Conservation (phyloP, 2,888 invertebrate genomes). For the Drosophila eohydei region DNA sequence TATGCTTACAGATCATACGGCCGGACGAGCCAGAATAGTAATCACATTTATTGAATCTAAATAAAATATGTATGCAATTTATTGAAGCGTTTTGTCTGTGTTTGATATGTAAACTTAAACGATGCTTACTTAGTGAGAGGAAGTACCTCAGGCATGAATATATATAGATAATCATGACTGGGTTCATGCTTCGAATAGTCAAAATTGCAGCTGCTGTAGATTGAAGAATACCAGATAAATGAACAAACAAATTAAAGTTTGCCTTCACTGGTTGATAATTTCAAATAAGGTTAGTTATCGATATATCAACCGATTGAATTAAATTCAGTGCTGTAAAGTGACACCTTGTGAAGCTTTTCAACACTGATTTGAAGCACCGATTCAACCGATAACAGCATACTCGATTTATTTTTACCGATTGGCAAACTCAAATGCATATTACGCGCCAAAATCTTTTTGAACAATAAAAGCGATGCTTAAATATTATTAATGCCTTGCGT, state of each 20-base stretch:
- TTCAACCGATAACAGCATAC: constrained; percentile 5
- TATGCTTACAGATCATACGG: constrained; percentile 18
- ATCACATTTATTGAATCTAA: constrained; percentile 72
- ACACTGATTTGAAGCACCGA: constrained; percentile 12
- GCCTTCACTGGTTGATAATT: neutral
- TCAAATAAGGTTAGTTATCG: constrained; percentile 15
- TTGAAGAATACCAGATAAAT: neutral
- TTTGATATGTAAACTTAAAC: constrained; percentile 33
- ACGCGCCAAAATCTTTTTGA: constrained; percentile 7
- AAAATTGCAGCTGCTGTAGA: neutral
- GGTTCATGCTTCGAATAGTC: neutral
- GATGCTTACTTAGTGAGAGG: neutral
- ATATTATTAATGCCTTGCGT: neutral
- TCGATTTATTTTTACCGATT: constrained; percentile 23
- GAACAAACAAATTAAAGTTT: neutral
- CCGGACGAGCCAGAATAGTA: constrained; percentile 33
- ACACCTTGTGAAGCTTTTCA: neutral
- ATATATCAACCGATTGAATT: neutral
- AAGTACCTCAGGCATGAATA: constrained; percentile 15
- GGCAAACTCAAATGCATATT: fast-evolving
- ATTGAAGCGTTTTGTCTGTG: constrained; percentile 36
- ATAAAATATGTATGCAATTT: constrained; percentile 65
- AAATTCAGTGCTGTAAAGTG: neutral
- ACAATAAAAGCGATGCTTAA: neutral
- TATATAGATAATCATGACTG: neutral